Conservation (phyloP, 2,113 vertebrate species). For the Pterocles gutturalis region DNA sequence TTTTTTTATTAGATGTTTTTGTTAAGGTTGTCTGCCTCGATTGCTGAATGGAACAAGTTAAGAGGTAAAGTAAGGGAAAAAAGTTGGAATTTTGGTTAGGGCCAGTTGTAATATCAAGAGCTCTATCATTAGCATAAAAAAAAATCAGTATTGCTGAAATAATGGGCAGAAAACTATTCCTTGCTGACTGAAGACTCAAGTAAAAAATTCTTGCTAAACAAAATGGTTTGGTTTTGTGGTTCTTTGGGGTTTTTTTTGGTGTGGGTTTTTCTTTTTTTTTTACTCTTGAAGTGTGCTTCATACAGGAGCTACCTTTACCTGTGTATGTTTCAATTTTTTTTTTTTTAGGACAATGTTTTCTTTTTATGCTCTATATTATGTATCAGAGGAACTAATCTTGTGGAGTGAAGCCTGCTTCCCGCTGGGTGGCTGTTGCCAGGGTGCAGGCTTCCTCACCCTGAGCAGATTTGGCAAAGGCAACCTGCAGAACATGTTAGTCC, state of each 20-base stretch:
- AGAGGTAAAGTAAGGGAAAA: background rate
- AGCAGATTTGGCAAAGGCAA: background rate
- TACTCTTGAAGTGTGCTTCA: background rate
- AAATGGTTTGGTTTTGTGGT: background rate
- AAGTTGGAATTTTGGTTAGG: background rate
- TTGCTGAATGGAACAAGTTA: background rate
- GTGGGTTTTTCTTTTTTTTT: background rate
- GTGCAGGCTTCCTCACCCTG: background rate
- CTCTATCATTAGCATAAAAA: background rate
- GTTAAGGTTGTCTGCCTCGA: background rate
- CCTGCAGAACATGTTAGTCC: slow-evolving; percentile 22
- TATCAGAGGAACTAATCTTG: background rate
- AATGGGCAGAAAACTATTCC: background rate
- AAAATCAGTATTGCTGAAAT: background rate
- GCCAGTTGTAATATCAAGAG: background rate
- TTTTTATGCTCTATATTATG: background rate
- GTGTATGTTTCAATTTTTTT: background rate
- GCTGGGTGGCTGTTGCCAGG: background rate
- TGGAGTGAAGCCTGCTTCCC: background rate
- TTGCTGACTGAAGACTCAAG: background rate
- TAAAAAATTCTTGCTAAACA: background rate
- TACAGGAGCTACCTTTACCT: background rate
- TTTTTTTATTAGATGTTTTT: slow-evolving; percentile 25
- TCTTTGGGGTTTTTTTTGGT: background rate
- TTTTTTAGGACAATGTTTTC: background rate